Evolutionary conservation across 1,140 invertebrate species (phyloP).

Genomic region (Vollenhovia emeryi): DNA sequence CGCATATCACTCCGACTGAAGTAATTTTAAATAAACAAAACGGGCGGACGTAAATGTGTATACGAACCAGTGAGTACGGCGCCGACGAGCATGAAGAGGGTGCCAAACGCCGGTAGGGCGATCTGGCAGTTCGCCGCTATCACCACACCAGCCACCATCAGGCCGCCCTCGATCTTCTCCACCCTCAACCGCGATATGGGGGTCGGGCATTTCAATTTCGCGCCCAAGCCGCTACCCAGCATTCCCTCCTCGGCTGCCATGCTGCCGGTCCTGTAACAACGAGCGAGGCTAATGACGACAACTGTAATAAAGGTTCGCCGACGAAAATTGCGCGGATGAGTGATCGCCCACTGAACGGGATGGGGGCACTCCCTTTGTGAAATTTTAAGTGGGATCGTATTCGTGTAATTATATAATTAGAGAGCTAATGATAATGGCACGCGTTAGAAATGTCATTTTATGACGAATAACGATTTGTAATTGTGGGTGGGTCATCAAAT

Average conservation of each 20-base stretch:
- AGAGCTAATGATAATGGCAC: neutral
- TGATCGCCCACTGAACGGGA: neutral
- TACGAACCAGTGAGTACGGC: conserved; percentile 89
- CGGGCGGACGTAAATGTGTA: neutral
- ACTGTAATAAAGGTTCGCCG: conserved; percentile 10
- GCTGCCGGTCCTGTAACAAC: conserved; percentile 84
- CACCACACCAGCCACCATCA: conserved; percentile 90
- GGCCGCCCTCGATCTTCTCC: conserved; percentile 91
- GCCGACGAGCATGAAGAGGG: conserved; percentile 90
- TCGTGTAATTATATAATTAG: neutral
- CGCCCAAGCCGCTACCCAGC: conserved; percentile 80
- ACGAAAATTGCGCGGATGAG: neutral
- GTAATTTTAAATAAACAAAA: no score
- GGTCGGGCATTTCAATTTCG: conserved; percentile 87
- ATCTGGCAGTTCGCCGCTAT: conserved; percentile 91
- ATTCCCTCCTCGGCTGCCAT: conserved; percentile 83
- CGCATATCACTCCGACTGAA: neutral
- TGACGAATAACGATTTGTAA: neutral
- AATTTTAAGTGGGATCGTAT: neutral
- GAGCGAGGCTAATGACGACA: conserved; percentile 46
- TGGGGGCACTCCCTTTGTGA: neutral
- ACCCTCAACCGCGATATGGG: conserved; percentile 88
- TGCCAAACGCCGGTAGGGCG: conserved; percentile 90
- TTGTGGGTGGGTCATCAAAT: neutral
- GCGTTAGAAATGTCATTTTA: neutral